Base-by-base conservation (phyloP, 2,113 vertebrate species). In the Psammodynastes pulverulentus region DNA sequence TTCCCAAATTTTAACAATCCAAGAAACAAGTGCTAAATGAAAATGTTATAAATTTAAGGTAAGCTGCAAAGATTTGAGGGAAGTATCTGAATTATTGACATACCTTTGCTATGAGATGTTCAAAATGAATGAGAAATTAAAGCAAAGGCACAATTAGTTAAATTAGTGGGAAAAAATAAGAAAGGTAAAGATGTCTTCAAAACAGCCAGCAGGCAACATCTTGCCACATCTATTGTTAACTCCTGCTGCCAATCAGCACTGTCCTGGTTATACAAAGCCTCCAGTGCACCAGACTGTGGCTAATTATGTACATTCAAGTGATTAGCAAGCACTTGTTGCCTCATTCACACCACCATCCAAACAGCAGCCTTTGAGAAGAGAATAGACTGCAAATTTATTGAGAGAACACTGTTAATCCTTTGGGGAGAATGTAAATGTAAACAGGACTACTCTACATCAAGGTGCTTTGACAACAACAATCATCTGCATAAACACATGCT, bases 381-480 rank as follows among this genome's bases (percentile, higher is more conserved):
- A 97, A 98, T 97, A 97, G 97, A 96, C 97, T 98, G 98, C 97
- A 98, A 97, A 98, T 98, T 96, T 97, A 97, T 97, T 97, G 97
- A 97, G 97, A 97, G 97, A 97, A 98, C 97, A 98, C 97, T 97
- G 96, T 98, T 98, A 98, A 97, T 98, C 97, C 97, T 98, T 97
- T 97, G 96, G 97, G 98, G 97, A 97, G 97, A 96, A 97, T 95
- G 96, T 96, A 98, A 97, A 97, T 98, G 97, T 98, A 98, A 98
- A 98, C 98, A 98, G 97, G 97, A 96, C 97, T 98, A 97, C 97
- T 98, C 97, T 95, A 97, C 98, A 98, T 98, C 97, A 98, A 98
- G 97, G 98, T 98, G 98, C 97, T 98, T 97, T 98, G 98, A 98
- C 98, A 98, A 98, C 98, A 98, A 97, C 98, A 98, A 97, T 98